phyloP scores from a whole-genome alignment of 2,113 vertebrate genomes.

The Tamias sibiricus region DNA sequence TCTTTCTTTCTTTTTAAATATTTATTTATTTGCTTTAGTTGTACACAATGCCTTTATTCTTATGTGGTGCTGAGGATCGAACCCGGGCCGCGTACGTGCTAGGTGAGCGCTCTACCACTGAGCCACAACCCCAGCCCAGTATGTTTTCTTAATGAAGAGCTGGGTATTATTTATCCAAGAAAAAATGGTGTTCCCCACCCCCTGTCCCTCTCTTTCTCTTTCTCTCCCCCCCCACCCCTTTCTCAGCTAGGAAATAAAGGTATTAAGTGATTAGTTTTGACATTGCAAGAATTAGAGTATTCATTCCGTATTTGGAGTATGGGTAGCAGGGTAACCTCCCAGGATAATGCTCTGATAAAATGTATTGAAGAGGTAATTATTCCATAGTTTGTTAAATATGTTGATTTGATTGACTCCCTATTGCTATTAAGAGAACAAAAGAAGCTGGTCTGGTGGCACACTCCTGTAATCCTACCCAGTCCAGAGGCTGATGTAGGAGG shows the following conservation, averaged over 20 bases:
- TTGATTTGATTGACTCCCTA: conserved; percentile 8
- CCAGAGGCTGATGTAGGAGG: no score
- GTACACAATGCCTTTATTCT: no score
- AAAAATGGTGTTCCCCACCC: not conserved
- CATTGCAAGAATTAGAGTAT: not conserved
- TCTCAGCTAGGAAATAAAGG: not conserved
- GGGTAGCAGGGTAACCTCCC: not conserved
- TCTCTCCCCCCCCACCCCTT: no score
- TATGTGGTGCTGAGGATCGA: no score
- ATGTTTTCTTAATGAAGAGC: not conserved
- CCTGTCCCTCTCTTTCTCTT: no score
- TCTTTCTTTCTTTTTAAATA: no score
- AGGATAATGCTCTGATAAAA: not conserved
- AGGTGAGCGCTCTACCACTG: not conserved
- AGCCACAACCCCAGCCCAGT: no score
- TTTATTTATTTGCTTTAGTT: no score
- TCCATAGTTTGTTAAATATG: not conserved
- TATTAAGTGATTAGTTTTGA: conserved; percentile 26
- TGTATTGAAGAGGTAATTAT: not conserved
- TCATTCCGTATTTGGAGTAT: not conserved
- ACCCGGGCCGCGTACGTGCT: no score
- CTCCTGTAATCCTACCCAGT: no score
- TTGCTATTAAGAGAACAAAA: not conserved
- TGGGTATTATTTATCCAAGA: not conserved
- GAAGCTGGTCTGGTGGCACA: not conserved